Percentiles rank a stretch among this genome's conserved stretches.
phyloP scores from a whole-genome alignment of 2,888 invertebrate species.

The Torymus auratus region DNA sequence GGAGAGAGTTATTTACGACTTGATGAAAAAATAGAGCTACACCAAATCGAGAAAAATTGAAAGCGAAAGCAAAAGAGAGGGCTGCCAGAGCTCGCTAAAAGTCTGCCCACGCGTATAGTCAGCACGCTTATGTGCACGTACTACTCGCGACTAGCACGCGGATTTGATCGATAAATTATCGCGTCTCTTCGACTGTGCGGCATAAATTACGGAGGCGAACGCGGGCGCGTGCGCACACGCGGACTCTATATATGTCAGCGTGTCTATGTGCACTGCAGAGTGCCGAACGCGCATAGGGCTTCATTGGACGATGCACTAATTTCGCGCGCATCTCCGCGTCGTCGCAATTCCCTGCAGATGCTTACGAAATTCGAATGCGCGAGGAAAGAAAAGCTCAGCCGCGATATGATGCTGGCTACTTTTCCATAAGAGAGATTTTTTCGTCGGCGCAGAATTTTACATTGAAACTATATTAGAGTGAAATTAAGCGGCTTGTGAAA shows the following conservation, averaged over 20 bases:
- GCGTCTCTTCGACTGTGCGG: slow-evolving; percentile 12
- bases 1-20: too few species aligned
- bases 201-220: slow-evolving; percentile 30
- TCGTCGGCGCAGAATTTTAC: too few species aligned
- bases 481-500: slow-evolving; percentile 15
- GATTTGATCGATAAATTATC: slow-evolving; percentile 36
- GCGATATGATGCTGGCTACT: not conserved
- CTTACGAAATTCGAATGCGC: not conserved
- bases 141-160: not conserved
- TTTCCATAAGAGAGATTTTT: too few species aligned
- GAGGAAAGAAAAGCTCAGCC: not conserved
- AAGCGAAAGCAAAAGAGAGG: not conserved
- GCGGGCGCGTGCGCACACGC: not conserved
- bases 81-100: not conserved
- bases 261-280: not conserved
- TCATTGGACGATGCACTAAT: slow-evolving; percentile 8
- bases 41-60: not conserved
- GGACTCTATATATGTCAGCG: not conserved
- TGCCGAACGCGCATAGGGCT: not conserved
- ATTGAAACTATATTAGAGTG: slow-evolving; percentile 11
- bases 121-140: too few species aligned
- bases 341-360: too few species aligned
- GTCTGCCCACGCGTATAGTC: slow-evolving; percentile 12
- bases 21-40: too few species aligned
- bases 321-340: not conserved